A percentile compares a stretch with the other conserved stretches of the same genome.
These are phyloP conservation scores for Drosophila anomelani DNA, from an alignment of 2,888 invertebrate species.

Conservation along the genomic window DNA sequence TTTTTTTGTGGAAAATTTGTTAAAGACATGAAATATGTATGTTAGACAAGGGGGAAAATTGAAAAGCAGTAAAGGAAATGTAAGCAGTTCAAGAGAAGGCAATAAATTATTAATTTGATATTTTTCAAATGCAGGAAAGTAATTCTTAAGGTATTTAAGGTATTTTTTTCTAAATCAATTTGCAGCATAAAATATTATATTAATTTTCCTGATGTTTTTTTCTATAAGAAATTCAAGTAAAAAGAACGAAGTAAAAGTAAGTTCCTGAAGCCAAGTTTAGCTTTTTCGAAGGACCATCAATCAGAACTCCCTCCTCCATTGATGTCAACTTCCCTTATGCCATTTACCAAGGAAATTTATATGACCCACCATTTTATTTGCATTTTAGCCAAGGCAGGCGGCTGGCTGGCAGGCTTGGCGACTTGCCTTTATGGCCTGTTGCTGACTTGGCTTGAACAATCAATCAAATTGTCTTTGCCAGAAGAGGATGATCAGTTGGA, in stretches of 20 bases:
- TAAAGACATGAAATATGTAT: constrained; percentile 11
- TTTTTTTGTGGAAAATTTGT: not conserved
- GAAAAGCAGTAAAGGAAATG: not conserved
- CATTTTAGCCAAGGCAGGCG: constrained; percentile 17
- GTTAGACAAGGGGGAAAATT: constrained; percentile 4
- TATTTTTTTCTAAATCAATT: too few species aligned
- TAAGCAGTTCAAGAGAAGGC: not conserved
- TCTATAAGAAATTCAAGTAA: too few species aligned
- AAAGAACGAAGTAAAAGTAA: not conserved
- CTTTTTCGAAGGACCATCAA: constrained; percentile 36
- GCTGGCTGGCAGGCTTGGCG: not conserved
- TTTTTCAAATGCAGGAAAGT: not conserved
- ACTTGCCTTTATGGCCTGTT: constrained; percentile 32
- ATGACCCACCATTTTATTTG: constrained; percentile 47
- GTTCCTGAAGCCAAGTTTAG: not conserved
- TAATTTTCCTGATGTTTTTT: too few species aligned
- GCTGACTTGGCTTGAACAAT: constrained; percentile 59
- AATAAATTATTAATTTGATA: not conserved
- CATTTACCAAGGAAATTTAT: constrained; percentile 43
- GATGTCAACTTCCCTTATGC: constrained; percentile 39
- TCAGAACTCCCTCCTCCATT: constrained; percentile 22
- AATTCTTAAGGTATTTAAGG: not conserved
- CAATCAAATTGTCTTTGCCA: constrained; percentile 67
- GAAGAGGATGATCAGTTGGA: constrained; percentile 40
- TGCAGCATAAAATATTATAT: too few species aligned